Evolutionary conservation across 2,113 vertebrate genomes (phyloP).

Genomic region (Centropristis striata): DNA sequence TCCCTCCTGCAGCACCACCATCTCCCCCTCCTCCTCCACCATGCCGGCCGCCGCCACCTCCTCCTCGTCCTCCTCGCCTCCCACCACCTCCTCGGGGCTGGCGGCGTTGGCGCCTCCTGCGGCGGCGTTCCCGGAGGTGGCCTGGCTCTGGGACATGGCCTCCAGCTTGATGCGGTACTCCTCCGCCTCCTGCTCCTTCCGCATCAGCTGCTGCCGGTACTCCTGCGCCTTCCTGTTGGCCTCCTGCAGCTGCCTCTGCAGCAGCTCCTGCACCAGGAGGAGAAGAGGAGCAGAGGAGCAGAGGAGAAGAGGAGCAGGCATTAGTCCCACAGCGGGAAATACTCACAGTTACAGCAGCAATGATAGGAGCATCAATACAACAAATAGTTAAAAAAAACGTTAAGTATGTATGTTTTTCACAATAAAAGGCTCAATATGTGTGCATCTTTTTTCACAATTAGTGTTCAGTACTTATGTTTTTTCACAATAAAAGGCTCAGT

Average conservation of each 20-base stretch:
- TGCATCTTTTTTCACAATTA: no score
- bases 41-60: conserved; percentile 66
- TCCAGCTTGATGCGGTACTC: conserved; percentile 88
- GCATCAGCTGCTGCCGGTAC: conserved; percentile 89
- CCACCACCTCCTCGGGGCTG: conserved; percentile 77
- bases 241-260: conserved; percentile 89
- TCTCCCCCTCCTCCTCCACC: conserved; percentile 79
- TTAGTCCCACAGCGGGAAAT: no score
- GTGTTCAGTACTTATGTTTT: no score
- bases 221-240: conserved; percentile 89
- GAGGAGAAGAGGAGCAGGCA: no score
- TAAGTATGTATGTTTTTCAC: no score
- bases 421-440: no score
- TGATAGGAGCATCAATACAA: no score
- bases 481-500: no score
- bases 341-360: no score
- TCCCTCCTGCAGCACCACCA: conserved; percentile 84
- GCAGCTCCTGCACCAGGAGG: conserved; percentile 80
- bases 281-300: no score
- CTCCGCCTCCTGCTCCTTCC: conserved; percentile 92
- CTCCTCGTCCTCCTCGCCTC: conserved; percentile 71
- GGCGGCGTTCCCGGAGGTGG: conserved; percentile 23
- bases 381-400: no score
- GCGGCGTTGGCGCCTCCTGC: conserved; percentile 12
- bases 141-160: conserved; percentile 86